Evolutionary conservation across 2,888 invertebrate genomes (phyloP).

Genomic region (Mythimna lalbum): DNA sequence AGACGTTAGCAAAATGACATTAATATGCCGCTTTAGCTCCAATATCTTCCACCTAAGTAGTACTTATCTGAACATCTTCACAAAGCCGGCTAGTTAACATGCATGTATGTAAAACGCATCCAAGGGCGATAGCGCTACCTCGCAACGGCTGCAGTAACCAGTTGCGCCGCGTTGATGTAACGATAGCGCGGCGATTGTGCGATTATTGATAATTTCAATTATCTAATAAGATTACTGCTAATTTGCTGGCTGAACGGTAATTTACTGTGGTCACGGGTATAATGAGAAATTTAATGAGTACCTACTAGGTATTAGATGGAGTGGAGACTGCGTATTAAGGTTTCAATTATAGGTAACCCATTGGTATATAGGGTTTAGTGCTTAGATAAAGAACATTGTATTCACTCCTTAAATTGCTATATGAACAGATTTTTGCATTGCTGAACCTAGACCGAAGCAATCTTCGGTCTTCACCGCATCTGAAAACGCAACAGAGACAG

Average conservation of each 20-base stretch:
- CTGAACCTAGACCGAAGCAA: too few relatives aligned
- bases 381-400: background rate
- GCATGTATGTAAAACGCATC: constrained; percentile 44
- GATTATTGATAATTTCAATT: constrained; percentile 66
- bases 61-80: constrained; percentile 36
- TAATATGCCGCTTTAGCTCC: background rate
- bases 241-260: constrained; percentile 34
- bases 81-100: constrained; percentile 39
- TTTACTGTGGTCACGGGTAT: constrained; percentile 21
- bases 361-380: background rate
- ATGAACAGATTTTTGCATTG: background rate
- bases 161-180: constrained; percentile 45
- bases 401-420: background rate
- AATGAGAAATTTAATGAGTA: constrained; percentile 7
- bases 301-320: background rate
- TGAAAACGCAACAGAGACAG: background rate
- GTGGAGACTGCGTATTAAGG: background rate
- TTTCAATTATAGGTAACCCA: background rate
- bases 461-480: background rate
- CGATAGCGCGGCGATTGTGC: constrained; percentile 55
- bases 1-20: background rate
- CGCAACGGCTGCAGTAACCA: constrained; percentile 37
- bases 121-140: constrained; percentile 18
- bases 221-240: constrained; percentile 57
- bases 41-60: constrained; percentile 2